phyloP scores from a whole-genome alignment of 1,140 invertebrate genomes.

The Penaeus chinensis region DNA sequence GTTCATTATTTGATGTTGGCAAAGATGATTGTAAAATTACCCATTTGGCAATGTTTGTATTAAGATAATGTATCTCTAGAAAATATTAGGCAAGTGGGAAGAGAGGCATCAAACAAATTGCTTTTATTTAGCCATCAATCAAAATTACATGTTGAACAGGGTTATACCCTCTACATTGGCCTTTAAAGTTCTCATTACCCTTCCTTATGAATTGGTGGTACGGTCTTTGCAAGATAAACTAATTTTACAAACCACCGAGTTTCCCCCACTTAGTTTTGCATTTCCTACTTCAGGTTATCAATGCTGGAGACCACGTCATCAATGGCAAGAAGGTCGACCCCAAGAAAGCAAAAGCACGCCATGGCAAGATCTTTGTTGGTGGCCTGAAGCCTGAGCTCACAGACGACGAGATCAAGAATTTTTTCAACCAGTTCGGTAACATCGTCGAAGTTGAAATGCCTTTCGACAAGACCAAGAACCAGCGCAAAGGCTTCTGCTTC shows the following conservation, averaged over 20 bases:
- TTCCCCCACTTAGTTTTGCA: no score
- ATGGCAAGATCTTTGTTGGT: constrained; percentile 95
- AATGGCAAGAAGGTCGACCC: constrained; percentile 95
- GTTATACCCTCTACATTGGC: no score
- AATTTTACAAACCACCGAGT: no score
- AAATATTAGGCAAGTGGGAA: no score
- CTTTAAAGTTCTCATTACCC: no score
- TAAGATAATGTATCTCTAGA: no score
- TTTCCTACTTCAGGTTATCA: constrained; percentile 73
- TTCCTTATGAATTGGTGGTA: no score
- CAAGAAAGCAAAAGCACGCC: constrained; percentile 92
- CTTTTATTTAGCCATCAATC: no score
- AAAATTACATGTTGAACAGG: no score
- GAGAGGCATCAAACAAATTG: no score
- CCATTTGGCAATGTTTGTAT: background rate
- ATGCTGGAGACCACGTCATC: constrained; percentile 84
- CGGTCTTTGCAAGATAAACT: no score
- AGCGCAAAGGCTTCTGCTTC: constrained; percentile 94
- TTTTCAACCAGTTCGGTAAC: constrained; percentile 89
- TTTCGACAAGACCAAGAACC: constrained; percentile 95
- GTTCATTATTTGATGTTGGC: background rate
- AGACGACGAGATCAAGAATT: constrained; percentile 92
- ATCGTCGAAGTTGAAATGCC: constrained; percentile 95
- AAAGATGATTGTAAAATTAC: background rate
- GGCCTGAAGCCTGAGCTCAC: constrained; percentile 88